These are phyloP conservation scores for Todus mexicanus DNA, from an alignment of 2,797 vertebrate species.

Conservation along the genomic window DNA sequence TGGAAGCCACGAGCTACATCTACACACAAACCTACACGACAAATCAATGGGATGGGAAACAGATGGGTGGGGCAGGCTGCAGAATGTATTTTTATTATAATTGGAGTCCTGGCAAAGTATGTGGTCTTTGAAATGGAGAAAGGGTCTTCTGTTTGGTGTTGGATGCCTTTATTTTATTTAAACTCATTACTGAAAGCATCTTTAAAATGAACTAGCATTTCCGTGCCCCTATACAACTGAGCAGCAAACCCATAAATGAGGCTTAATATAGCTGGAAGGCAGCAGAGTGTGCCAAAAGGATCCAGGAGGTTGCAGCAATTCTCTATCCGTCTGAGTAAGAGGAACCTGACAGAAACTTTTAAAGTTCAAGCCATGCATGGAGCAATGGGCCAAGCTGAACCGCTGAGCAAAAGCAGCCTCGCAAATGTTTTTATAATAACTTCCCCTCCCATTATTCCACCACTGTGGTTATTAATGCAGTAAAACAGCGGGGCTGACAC, in stretches of 20 bases:
- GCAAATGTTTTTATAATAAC: conserved; percentile 37
- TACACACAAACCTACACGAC: background rate
- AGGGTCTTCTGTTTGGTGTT: background rate
- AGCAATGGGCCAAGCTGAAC: conserved; percentile 49
- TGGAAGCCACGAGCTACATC: background rate
- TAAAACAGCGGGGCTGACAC: conserved; percentile 22
- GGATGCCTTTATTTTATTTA: background rate
- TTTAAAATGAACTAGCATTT: background rate
- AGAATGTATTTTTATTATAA: background rate
- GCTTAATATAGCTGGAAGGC: conserved; percentile 46
- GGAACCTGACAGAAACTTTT: conserved; percentile 65
- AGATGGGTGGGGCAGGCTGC: background rate
- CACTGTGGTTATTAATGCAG: conserved; percentile 14
- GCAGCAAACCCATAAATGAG: conserved; percentile 21
- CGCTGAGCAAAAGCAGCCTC: conserved; percentile 39
- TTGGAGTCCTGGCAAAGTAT: background rate
- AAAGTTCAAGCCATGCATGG: conserved; percentile 42
- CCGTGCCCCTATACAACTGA: background rate
- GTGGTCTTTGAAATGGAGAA: background rate
- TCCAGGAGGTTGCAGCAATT: conserved; percentile 32
- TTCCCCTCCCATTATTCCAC: conserved; percentile 30
- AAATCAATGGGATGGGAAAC: background rate
- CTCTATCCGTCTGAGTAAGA: conserved; percentile 4
- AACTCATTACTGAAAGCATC: conserved; percentile 26
- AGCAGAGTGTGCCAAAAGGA: background rate